Percentiles rank a stretch among this genome's conserved stretches.
Conservation (phyloP, 2,888 invertebrate genomes). For the Latrodectus elegans region DNA sequence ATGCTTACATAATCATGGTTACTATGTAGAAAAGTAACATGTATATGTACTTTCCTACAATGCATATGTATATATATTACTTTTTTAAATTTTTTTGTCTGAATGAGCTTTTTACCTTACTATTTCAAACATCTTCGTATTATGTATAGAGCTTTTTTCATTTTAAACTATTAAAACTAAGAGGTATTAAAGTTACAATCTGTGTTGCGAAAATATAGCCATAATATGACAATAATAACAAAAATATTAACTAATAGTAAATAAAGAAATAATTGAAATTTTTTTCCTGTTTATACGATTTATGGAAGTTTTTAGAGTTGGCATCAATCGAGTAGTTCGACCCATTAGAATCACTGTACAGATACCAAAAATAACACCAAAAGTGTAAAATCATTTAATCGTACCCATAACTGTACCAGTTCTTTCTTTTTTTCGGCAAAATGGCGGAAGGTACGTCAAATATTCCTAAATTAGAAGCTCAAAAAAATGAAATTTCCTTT, state of each 20-base stretch:
- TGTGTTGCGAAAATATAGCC: too few species aligned
- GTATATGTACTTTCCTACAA: neutral
- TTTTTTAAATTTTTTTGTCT: neutral
- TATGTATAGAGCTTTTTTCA: neutral
- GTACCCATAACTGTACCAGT: slow-evolving; percentile 40
- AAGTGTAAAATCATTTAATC: slow-evolving; percentile 17
- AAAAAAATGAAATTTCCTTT: slow-evolving; percentile 74
- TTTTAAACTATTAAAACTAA: neutral
- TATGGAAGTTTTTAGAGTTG: too few species aligned
- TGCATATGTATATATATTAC: neutral
- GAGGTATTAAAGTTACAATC: neutral
- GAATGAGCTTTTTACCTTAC: neutral
- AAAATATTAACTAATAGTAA: too few species aligned
- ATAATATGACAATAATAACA: too few species aligned
- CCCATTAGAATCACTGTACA: too few species aligned
- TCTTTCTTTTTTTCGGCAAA: slow-evolving; percentile 70
- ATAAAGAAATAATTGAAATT: too few species aligned
- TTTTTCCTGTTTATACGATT: too few species aligned
- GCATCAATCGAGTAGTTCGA: too few species aligned
- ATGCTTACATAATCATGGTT: too few species aligned
- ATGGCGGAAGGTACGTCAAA: slow-evolving; percentile 73
- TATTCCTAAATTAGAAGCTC: slow-evolving; percentile 74
- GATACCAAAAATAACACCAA: neutral
- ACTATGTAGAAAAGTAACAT: neutral
- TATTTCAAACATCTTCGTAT: neutral